These are phyloP conservation scores for Pachypanchax playfairii DNA, from an alignment of 2,113 vertebrate species.

Conservation along the genomic window DNA sequence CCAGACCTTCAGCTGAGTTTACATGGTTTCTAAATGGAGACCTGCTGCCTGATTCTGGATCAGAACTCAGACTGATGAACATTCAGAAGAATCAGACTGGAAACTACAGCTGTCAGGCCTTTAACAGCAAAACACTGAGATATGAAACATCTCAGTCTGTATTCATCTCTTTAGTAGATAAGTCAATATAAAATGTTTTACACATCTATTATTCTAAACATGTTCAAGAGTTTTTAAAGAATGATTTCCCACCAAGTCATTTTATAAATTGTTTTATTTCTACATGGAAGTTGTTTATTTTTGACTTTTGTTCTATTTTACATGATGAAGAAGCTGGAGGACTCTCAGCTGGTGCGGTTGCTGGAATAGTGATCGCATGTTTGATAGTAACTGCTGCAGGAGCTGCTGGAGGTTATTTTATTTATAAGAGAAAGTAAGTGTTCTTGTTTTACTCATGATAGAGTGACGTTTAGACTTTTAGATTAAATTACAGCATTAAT, in stretches of 20 bases:
- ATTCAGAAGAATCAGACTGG: slow-evolving; percentile 45
- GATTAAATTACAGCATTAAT: background rate
- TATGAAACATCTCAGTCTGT: slow-evolving; percentile 31
- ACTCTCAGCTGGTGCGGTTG: slow-evolving; percentile 25
- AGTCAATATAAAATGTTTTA: background rate
- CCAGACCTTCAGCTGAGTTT: slow-evolving; percentile 47
- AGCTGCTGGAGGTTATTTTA: background rate
- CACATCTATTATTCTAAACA: too few relatives aligned
- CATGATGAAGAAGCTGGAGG: background rate
- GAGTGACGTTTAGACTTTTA: background rate
- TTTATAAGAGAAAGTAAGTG: slow-evolving; percentile 42
- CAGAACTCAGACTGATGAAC: slow-evolving; percentile 46
- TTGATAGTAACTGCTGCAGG: background rate
- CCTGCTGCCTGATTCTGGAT: slow-evolving; percentile 7
- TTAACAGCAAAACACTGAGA: slow-evolving; percentile 56
- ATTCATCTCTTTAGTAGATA: background rate
- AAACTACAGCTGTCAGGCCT: slow-evolving; percentile 66
- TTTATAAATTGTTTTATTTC: too few relatives aligned
- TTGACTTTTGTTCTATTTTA: background rate
- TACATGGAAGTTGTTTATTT: background rate
- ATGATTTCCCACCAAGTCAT: too few relatives aligned
- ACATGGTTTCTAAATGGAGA: slow-evolving; percentile 25
- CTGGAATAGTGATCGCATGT: slow-evolving; percentile 42
- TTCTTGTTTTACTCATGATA: background rate
- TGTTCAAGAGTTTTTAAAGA: too few relatives aligned